Evolutionary conservation across 1,140 invertebrate genomes (phyloP).

Genomic region (Philotrypesis tridentata): DNA sequence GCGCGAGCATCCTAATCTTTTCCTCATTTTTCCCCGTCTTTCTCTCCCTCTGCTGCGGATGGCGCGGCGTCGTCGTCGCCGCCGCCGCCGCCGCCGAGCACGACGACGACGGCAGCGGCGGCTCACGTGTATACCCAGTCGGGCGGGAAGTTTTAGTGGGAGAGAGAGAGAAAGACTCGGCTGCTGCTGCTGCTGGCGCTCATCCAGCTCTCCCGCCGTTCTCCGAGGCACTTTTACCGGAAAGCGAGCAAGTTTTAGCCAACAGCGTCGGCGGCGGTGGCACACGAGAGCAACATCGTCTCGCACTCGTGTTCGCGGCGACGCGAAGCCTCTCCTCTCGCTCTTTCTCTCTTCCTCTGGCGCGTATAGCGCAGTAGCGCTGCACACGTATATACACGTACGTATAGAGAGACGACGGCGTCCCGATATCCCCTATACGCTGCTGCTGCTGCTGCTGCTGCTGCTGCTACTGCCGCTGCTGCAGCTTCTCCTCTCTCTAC

Average conservation of each 20-base stretch:
- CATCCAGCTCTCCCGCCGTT: constrained; percentile 39
- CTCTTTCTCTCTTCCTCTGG: background rate
- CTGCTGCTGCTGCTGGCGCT: constrained; percentile 31
- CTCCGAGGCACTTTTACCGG: constrained; percentile 29
- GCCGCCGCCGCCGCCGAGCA: no score
- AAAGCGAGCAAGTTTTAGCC: constrained; percentile 44
- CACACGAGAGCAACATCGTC: constrained; percentile 15
- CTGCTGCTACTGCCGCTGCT: background rate
- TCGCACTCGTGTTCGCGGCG: constrained; percentile 31
- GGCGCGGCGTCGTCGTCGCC: no score
- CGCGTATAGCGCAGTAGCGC: background rate
- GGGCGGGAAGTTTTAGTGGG: constrained; percentile 35
- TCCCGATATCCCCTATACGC: background rate
- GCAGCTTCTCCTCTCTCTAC: constrained; percentile 20
- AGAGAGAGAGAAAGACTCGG: no score
- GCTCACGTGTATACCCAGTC: constrained; percentile 17
- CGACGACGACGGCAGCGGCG: no score
- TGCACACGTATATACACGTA: background rate
- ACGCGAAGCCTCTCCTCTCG: constrained; percentile 2
- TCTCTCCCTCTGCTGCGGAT: background rate
- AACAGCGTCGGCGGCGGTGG: constrained; percentile 11
- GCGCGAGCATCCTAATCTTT: constrained; percentile 15
- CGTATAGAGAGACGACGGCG: no score
- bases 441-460: background rate
- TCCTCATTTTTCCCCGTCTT: constrained; percentile 23